phyloP scores from a whole-genome alignment of 2,113 vertebrate genomes.

The Dasyprocta punctata region DNA sequence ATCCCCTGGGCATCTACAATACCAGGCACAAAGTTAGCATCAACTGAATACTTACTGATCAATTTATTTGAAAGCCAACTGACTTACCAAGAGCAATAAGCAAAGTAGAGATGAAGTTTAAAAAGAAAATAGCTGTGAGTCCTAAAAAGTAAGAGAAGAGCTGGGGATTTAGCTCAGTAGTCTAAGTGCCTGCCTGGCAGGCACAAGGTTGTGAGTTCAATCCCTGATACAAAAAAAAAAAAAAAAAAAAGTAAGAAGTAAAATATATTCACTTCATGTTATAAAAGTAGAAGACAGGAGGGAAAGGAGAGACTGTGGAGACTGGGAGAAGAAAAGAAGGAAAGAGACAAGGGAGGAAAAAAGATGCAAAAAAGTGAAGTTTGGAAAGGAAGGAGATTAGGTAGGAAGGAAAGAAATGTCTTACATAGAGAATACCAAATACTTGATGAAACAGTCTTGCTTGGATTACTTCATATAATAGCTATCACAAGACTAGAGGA shows the following conservation, averaged over 20 bases:
- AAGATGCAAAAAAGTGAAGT: neutral
- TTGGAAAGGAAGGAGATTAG: neutral
- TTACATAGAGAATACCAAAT: neutral
- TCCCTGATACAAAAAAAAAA: too few species aligned
- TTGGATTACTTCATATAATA: neutral
- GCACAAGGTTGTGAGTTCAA: too few species aligned
- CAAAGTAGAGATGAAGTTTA: neutral
- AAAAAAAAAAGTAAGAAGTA: too few species aligned
- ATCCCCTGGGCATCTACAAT: neutral
- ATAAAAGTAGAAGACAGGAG: neutral
- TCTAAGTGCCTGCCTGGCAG: too few species aligned
- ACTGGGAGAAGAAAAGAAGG: neutral
- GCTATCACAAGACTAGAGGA: neutral
- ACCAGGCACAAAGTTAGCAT: neutral
- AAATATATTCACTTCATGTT: neutral
- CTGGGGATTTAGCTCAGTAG: too few species aligned
- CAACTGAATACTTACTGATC: neutral
- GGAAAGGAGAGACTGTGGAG: neutral
- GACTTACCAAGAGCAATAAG: neutral
- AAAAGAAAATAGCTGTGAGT: neutral
- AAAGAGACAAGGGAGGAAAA: neutral
- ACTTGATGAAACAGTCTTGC: neutral
- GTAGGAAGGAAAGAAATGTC: neutral
- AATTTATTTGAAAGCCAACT: neutral
- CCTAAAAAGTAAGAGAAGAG: slow-evolving; percentile 8